These are phyloP conservation scores for Diplazon laetatorius DNA, from an alignment of 2,888 invertebrate species.

Conservation along the genomic window DNA sequence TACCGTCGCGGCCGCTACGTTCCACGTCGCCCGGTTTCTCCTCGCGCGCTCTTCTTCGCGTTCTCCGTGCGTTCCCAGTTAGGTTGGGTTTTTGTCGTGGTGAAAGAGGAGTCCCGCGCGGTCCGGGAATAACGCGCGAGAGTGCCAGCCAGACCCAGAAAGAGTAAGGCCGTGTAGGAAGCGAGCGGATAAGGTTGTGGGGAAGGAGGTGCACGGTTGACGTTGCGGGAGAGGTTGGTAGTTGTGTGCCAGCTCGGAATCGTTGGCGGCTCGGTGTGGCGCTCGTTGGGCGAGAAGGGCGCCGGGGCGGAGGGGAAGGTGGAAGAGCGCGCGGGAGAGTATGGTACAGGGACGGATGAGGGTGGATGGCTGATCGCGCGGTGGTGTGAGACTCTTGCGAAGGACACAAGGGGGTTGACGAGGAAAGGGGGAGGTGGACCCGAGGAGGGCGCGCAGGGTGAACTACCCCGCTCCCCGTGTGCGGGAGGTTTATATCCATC, in stretches of 20 bases:
- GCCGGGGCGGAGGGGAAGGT: background rate
- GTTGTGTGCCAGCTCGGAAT: slow-evolving; percentile 54
- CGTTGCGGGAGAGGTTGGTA: slow-evolving; percentile 33
- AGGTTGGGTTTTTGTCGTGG: slow-evolving; percentile 62
- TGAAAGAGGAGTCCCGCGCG: slow-evolving; percentile 31
- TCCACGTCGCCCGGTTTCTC: too few relatives aligned
- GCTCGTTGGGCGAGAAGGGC: slow-evolving; percentile 42
- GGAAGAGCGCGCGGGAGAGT: slow-evolving; percentile 8
- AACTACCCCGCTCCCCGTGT: slow-evolving; percentile 61
- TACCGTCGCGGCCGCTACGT: slow-evolving; percentile 19
- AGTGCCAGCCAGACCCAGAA: slow-evolving; percentile 73
- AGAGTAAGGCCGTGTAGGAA: slow-evolving; percentile 67
- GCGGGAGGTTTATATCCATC: slow-evolving; percentile 80
- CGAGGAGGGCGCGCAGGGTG: slow-evolving; percentile 35
- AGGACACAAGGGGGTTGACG: slow-evolving; percentile 59
- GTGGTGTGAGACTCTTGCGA: slow-evolving; percentile 65
- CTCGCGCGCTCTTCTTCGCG: slow-evolving; percentile 16
- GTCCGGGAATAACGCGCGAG: slow-evolving; percentile 74
- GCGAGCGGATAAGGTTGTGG: slow-evolving; percentile 19
- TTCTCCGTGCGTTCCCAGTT: slow-evolving; percentile 55
- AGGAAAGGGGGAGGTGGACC: slow-evolving; percentile 65
- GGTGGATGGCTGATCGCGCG: slow-evolving; percentile 56
- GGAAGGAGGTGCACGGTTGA: slow-evolving; percentile 41
- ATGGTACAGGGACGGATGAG: slow-evolving; percentile 31
- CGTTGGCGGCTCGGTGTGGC: slow-evolving; percentile 54